Base-by-base conservation (phyloP, 2,888 invertebrate species). In the Hetaerina titia region DNA sequence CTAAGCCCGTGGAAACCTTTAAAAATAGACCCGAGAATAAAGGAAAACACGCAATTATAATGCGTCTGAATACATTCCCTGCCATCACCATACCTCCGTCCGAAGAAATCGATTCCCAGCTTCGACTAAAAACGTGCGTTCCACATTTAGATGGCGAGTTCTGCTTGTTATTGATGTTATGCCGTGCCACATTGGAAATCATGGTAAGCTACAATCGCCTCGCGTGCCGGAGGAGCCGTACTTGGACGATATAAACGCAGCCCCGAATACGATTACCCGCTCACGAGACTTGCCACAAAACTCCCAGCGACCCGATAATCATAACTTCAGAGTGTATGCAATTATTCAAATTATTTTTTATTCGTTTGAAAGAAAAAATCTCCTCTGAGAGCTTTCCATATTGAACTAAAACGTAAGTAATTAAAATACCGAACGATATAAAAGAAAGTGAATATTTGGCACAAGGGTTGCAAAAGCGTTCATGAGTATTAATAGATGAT, bases 111-210 rank as follows among this genome's bases (percentile, higher is more conserved):
- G 81, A 81, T 81, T 81, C 81, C n/a, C 25, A 81, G n/a, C 31
- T 15, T 81, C 81, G 81, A 31, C 31, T 25, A 31, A 31, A 81
- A 31, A 81, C 81, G 81, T 81, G 81, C 81, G 31, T 31, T 81
- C 81, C 31, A 81, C 81, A 81, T 81, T 81, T 81, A 81, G 81
- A 81, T 69, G 1, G 69, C 22, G 81, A 31, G 25, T 15, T 13
- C 81, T 81, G 22, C 25, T 31, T 81, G 81, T 31, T 81, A 81
- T 81, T 81, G 81, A 81, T 81, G 81, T 31, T 19, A 81, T 81
- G 25, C 81, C 81, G 81, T 81, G 81, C 81, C 81, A 81, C 15
- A 81, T 81, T 81, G 25, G 81, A 81, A 81, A 81, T 9, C 81
- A 22, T 7, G 81, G 81, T 81, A 15, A 81, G 81, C 81, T 31